Evolutionary conservation across 2,113 vertebrate genomes (phyloP).

Genomic region (Muntiacus muntjak): DNA sequence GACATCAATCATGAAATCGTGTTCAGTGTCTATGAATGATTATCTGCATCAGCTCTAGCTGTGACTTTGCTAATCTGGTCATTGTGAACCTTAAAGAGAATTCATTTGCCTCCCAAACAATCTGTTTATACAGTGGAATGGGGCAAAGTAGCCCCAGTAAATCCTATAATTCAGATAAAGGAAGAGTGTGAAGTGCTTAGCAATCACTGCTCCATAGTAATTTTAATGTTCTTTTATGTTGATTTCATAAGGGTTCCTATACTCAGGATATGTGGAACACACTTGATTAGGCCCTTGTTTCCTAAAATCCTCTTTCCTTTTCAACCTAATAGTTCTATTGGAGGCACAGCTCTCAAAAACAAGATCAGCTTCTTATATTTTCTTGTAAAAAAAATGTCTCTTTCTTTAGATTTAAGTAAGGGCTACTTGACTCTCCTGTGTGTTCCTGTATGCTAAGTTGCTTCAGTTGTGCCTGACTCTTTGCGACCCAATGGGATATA

Average conservation of each 20-base stretch:
- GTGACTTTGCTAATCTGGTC: background rate
- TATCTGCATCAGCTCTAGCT: background rate
- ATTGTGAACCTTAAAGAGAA: background rate
- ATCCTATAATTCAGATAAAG: background rate
- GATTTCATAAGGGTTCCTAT: background rate
- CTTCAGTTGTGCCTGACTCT: background rate
- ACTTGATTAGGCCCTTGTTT: background rate
- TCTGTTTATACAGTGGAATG: background rate
- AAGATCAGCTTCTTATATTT: background rate
- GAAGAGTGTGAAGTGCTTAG: background rate
- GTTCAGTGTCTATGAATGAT: background rate
- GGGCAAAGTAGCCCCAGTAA: background rate
- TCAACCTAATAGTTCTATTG: background rate
- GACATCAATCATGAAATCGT: background rate
- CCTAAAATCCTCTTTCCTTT: background rate
- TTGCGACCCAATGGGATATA: background rate
- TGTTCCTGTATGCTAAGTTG: background rate
- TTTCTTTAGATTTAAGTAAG: constrained; percentile 21
- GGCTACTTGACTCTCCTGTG: background rate
- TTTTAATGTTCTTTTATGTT: background rate
- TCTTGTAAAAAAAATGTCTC: background rate
- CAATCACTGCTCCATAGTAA: background rate
- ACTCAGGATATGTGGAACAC: background rate
- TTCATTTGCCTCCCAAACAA: background rate
- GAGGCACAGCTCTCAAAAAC: background rate